Conservation (phyloP, 2,888 invertebrate genomes). For the Ashinkailepas kermadecensis region DNA sequence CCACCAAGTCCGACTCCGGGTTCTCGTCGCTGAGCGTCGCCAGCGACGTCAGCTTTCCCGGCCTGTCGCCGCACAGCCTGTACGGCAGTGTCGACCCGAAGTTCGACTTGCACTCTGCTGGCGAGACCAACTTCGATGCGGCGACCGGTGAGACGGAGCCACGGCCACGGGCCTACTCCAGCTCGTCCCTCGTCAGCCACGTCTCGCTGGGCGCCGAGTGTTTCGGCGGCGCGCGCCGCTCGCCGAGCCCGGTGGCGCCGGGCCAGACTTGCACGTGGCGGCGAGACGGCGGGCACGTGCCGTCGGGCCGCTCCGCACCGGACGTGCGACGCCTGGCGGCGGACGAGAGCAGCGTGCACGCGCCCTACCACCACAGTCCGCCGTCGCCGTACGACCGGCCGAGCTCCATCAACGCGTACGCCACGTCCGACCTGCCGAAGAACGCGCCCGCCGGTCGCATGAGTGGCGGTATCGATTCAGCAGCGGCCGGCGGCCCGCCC, state of each 20-base stretch:
- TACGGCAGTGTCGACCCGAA: background rate
- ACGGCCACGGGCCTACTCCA: background rate
- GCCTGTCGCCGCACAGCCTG: background rate
- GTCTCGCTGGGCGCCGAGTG: background rate
- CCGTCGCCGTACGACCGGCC: background rate
- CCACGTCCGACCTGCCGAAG: conserved; percentile 17
- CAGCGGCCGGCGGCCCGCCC: background rate
- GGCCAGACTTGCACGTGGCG: background rate
- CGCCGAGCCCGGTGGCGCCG: background rate
- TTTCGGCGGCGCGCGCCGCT: background rate
- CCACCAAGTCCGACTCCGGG: background rate
- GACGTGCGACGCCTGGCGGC: background rate
- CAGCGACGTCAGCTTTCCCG: background rate
- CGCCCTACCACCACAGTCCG: background rate
- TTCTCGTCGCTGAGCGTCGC: background rate
- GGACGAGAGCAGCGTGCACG: background rate
- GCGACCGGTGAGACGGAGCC: background rate
- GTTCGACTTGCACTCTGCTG: background rate
- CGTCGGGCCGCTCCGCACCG: background rate
- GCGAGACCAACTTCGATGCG: too few species aligned
- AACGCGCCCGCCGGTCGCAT: conserved; percentile 6
- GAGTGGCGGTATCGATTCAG: conserved; percentile 19
- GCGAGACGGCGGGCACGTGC: background rate
- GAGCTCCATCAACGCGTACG: conserved; percentile 13
- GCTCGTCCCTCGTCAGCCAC: background rate